Base-by-base conservation (phyloP, 2,888 invertebrate species). In the Stenodema calcarata region DNA sequence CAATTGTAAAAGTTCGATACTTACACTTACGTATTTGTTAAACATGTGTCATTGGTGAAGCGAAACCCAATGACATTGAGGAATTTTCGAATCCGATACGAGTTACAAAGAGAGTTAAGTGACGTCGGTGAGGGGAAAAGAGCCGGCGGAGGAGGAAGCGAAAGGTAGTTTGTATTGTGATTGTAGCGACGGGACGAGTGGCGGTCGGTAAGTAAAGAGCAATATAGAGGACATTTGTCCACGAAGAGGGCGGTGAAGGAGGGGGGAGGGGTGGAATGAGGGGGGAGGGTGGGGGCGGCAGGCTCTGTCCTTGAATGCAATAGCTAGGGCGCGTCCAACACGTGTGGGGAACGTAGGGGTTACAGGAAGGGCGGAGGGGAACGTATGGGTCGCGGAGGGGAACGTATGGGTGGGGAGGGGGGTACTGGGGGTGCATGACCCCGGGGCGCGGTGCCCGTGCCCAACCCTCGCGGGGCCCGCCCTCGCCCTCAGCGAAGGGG, bases 201-300 rank as follows among this genome's bases (percentile, higher is more conserved):
- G 28, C n/a, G 73, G 73, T 73, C 73, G 73, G 73, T 73, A 73
- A 73, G 73, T 73, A 73, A 73, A 73, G 73, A 73, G 73, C 35
- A 30, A 73, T 73, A 73, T 11, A 73, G 73, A 73, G 73, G 73
- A 73, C 73, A 73, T 73, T 73, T 79, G 79, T 79, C 41, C 28
- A 41, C n/a, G n/a, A 28, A 18, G n/a, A 28, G 79, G 18, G 73
- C 16, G 73, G 27, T 73, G 73, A 4, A 2, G 23, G 28, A 6
- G 30, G 28, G 18, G 73, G 23, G 27, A 11, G 79, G 23, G 23
- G 28, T 30, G 30, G 28, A 4, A 14, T 2, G 27, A 11, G 79
- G 23, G 27, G 44, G 16, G 41, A 18, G 23, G 79, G 44, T 9
- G 42, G 79, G 23, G 79, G 18, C 42, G 28, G 16, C 23, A 28